Evolutionary conservation across 1,140 invertebrate genomes (phyloP).

Genomic region (Eumeta japonica): DNA sequence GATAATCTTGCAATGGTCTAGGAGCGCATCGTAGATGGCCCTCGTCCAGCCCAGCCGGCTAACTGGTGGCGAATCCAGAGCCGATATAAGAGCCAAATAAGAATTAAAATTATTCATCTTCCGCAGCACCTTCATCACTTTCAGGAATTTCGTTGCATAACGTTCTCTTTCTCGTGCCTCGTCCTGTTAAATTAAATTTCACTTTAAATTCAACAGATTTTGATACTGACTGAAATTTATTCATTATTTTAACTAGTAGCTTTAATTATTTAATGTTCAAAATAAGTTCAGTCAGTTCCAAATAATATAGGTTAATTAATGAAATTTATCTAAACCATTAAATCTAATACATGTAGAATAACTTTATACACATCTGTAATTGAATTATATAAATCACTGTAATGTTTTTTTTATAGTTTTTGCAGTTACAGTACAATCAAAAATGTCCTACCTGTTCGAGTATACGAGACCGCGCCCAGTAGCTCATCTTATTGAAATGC

Average conservation of each 20-base stretch:
- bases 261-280: no score
- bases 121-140: conserved; percentile 96
- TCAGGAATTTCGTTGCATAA: conserved; percentile 95
- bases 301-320: no score
- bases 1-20: conserved; percentile 93
- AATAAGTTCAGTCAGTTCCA: no score
- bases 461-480: conserved; percentile 80
- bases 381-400: no score
- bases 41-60: conserved; percentile 93
- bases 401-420: no score
- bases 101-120: conserved; percentile 99
- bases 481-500: conserved; percentile 99
- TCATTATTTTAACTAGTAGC: no score
- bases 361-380: no score
- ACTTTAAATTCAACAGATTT: conserved; percentile 75
- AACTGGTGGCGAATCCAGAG: conserved; percentile 94
- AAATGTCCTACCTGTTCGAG: conserved; percentile 52
- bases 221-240: no score
- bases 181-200: no score
- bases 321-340: no score
- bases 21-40: conserved; percentile 86
- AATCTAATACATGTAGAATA: no score
- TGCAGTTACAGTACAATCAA: background rate
- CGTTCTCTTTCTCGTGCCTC: conserved; percentile 94
- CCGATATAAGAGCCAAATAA: conserved; percentile 93